Base-by-base conservation (phyloP, 1,140 invertebrate genomes). In the Euwallacea fornicatus region DNA sequence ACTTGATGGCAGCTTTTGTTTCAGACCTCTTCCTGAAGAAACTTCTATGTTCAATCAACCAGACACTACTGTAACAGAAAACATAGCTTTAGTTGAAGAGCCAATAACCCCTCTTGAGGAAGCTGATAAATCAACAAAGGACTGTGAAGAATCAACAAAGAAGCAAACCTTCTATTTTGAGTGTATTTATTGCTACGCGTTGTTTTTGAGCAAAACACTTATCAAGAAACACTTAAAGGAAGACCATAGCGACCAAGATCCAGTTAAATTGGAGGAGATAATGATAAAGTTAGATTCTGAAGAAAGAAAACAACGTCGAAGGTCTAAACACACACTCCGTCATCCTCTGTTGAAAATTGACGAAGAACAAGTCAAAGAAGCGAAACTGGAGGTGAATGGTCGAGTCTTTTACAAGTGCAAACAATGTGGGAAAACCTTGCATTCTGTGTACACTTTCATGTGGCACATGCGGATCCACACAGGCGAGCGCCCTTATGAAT, bases 401-500 rank as follows among this genome's bases (percentile, higher is more conserved):
- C 80, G 77, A 16, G 76, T 82, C 7, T 86, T 84, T 75, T 88
- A 87, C 74, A 83, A 84, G 9, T 89, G 88, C 69, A 81, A 81
- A 46, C 79, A 84, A 0, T 90, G 88, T 72, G 85, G 84, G 0
- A 88, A 88, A 76, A 84, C 83, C 63, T 79, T 90, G 33, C 84
- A 84, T 72, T 86, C 87, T 2, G 80, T 85, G 0, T 87, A 88
- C 66, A 88, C 87, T 0, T 88, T 86, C 75, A 76, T 85, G 11
- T 86, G 83, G 79, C 89, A 90, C 71, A 82, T 84, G 72, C 82
- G 86, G 4, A 88, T 88, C 42, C 90, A 92, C 79, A 90, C 88
- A 2, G 89, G 90, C 10, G 90, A 93, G 78, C 86, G 89, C 67
- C 88, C 89, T 2, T 92, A 86, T 76, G 86, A 87, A 41, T 93